Evolutionary conservation across 2,113 vertebrate species (phyloP), one percentile per base, ranked within the genome.

Genomic region (Procavia capensis): DNA sequence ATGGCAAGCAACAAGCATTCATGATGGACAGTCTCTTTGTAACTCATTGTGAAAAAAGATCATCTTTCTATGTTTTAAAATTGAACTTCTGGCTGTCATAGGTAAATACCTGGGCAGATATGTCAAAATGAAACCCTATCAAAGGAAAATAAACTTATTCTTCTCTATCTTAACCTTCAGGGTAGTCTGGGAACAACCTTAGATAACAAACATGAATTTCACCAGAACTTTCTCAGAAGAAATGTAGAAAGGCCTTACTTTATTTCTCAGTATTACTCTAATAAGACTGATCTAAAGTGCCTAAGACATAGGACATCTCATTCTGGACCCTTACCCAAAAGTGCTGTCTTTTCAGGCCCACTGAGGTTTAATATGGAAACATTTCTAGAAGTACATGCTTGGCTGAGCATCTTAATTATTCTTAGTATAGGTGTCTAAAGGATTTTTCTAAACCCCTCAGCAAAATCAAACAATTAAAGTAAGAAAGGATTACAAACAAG

Each of bases 41-140:
- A 88, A 85, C 76, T 85, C 59, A 17, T 81, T 85, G 59, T 63
- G 16, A 83, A 79, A 88, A 79, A 95, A 87, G 36, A 93, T 95
- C 68, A 57, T 64, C 63, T 91, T 59, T 75, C 9, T 6, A 31
- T 84, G n/a, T 76, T 5, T 9, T 76, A 9, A 94, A 85, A 82
- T 31, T 85, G 14, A 92, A 95, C 29, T 45, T 66, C 50, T 63
- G 47, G 24, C 16, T 79, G 20, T 57, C 88, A 17, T 50, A 87
- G 88, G 54, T 36, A 74, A 84, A 80, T 14, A 78, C 29, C 80
- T 91, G 74, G 54, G 70, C 19, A 75, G 6, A 57, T 74, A 88
- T 59, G 5, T 93, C n/a, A 85, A n/a, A 95, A 91, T 95, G 39
- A 75, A 66, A 63, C 47, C 80, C 43, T 54, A 85, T 88, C 29